Evolutionary conservation across 2,113 vertebrate genomes (phyloP), one percentile per base, ranked within the genome.

Genomic region (Phylloscopus whistleri): DNA sequence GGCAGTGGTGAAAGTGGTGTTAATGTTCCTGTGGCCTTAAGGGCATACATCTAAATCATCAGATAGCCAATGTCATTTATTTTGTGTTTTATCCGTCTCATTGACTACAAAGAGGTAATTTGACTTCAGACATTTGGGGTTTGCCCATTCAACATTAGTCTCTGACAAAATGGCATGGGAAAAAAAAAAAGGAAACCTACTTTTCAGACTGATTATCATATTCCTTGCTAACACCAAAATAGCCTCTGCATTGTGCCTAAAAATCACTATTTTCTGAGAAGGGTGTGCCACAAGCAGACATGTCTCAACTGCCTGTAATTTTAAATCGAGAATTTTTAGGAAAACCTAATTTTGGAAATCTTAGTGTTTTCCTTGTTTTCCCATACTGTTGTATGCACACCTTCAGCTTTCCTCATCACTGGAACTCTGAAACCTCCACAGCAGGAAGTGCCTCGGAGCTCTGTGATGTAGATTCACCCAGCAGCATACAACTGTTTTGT

Each of bases 401-500:
- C 73, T 94, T 75, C 74, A 89, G 76, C 46, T 56, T 78, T 90
- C 80, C 81, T 78, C 48, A 16, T 35, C 41, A 17, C 48, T 43
- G 59, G 76, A 70, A 16, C 52, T 55, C 75, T 22, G 35, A 55
- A 52, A 31, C n/a, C 41, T 64, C 56, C 0, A 0, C 41, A 52
- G 62, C 35, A 92, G 66, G 79, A 93, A 89, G 83, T 20, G 18
- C 68, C 56, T 16, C 0, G 0, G 79, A 68, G 52, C 64, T 63
- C 63, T 81, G 69, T 0, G 3, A 18, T 81, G 66, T 17, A 78
- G 69, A 75, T 84, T 84, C 89, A 70, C 75, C 84, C 78, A 64
- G 78, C 76, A 89, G 37, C 5, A 17, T 16, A 13, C 46, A 62
- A 93, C 58, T 92, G 86, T 95, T 95, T 92, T 97, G 86, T 90